Conservation (phyloP, 2,113 vertebrate genomes). For the Syngnathus scovelli region DNA sequence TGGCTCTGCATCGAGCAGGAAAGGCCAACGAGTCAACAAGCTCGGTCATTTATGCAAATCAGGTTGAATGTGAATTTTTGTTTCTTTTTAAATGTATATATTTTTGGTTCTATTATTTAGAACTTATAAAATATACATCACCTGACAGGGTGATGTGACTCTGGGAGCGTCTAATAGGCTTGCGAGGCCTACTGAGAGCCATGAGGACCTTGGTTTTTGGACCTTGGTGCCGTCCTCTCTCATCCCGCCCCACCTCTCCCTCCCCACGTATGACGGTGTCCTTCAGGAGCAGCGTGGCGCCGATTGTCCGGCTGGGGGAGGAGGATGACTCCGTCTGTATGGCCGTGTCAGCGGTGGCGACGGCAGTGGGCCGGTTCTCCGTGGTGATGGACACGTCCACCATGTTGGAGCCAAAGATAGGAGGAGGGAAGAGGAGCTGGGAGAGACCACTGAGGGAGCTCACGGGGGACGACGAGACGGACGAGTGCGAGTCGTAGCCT, state of each 20-base stretch:
- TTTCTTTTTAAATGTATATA: constrained; percentile 46
- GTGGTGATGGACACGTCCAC: constrained; percentile 81
- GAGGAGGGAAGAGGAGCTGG: constrained; percentile 63
- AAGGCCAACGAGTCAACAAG: no score
- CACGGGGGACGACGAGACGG: constrained; percentile 80
- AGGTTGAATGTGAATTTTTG: no score
- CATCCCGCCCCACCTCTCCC: constrained; percentile 11
- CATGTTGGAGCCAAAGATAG: constrained; percentile 64
- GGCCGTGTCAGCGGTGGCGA: constrained; percentile 67
- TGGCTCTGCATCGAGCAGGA: no score
- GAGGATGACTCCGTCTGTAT: constrained; percentile 78
- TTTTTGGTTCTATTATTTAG: no score
- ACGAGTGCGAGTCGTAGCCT: constrained; percentile 82
- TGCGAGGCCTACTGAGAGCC: constrained; percentile 82
- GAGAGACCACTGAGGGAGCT: constrained; percentile 72
- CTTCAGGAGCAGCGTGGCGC: constrained; percentile 78
- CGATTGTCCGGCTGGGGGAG: constrained; percentile 69
- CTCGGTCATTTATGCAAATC: no score
- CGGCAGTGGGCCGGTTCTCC: constrained; percentile 49
- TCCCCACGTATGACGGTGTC: constrained; percentile 82
- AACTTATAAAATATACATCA: constrained; percentile 27
- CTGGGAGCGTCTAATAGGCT: constrained; percentile 83
- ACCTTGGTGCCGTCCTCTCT: constrained; percentile 26
- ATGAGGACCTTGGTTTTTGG: constrained; percentile 80
- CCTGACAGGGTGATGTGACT: constrained; percentile 85